Conservation (phyloP, 2,888 invertebrate genomes). For the Oligia strigilis region DNA sequence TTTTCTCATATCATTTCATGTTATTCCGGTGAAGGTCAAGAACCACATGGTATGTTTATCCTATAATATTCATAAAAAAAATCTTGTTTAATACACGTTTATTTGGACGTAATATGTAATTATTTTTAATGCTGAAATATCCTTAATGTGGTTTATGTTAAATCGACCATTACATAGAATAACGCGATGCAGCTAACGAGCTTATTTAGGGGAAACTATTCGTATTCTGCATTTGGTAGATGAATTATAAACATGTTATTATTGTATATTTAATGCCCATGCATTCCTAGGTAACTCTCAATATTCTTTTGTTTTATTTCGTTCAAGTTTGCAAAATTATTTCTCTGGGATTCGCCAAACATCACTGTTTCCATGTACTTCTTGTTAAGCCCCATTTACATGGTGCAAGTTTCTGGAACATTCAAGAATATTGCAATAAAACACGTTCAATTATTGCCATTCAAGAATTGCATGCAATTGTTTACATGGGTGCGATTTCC, state of each 20-base stretch:
- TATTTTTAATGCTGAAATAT: not conserved
- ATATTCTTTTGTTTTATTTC: too few species aligned
- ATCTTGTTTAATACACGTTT: not conserved
- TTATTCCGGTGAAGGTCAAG: not conserved
- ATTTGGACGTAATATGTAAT: not conserved
- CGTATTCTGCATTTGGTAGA: not conserved
- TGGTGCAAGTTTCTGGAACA: too few species aligned
- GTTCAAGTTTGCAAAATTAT: too few species aligned
- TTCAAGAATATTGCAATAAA: too few species aligned
- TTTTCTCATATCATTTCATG: conserved; percentile 12
- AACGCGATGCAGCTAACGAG: too few species aligned
- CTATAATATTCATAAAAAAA: not conserved
- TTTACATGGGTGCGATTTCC: not conserved
- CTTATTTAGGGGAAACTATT: not conserved
- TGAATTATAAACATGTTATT: not conserved
- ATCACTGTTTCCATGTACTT: too few species aligned
- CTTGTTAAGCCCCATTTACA: too few species aligned
- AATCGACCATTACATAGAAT: not conserved
- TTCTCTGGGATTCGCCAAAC: too few species aligned
- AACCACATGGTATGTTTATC: conserved; percentile 3
- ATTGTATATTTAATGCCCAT: too few species aligned
- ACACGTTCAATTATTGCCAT: not conserved
- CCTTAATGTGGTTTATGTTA: too few species aligned
- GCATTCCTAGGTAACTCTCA: too few species aligned
- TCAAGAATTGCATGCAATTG: not conserved